Evolutionary conservation across 2,888 invertebrate genomes (phyloP).

Genomic region (Allygus modestus): DNA sequence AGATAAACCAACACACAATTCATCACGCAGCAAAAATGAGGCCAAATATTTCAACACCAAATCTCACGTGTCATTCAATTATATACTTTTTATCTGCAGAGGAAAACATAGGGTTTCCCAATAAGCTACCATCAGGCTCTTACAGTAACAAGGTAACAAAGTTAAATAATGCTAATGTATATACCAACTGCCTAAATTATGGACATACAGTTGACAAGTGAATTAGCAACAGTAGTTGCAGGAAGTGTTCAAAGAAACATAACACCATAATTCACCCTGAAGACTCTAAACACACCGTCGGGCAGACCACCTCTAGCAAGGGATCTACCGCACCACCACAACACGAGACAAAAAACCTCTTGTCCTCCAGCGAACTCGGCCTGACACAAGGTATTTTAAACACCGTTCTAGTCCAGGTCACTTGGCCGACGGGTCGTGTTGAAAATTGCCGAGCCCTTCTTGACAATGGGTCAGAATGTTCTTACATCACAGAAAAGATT

Average conservation of each 20-base stretch:
- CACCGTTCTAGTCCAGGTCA: background rate
- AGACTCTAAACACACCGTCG: background rate
- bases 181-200: background rate
- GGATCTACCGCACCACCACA: background rate
- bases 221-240: background rate
- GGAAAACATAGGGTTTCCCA: background rate
- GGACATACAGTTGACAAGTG: background rate
- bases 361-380: background rate
- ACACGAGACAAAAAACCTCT: background rate
- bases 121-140: background rate
- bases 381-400: background rate
- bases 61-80: background rate
- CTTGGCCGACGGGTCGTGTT: background rate
- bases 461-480: slow-evolving; percentile 26
- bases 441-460: slow-evolving; percentile 31
- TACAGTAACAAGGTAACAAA: background rate
- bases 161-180: background rate
- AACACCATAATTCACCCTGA: background rate
- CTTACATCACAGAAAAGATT: slow-evolving; percentile 1
- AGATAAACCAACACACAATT: background rate
- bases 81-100: background rate
- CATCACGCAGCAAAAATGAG: background rate
- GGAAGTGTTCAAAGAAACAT: background rate
- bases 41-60: background rate
- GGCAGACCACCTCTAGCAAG: background rate